Evolutionary conservation across 2,797 vertebrate genomes (phyloP), one percentile per base, ranked within the genome.

Genomic region (Mycteria americana): DNA sequence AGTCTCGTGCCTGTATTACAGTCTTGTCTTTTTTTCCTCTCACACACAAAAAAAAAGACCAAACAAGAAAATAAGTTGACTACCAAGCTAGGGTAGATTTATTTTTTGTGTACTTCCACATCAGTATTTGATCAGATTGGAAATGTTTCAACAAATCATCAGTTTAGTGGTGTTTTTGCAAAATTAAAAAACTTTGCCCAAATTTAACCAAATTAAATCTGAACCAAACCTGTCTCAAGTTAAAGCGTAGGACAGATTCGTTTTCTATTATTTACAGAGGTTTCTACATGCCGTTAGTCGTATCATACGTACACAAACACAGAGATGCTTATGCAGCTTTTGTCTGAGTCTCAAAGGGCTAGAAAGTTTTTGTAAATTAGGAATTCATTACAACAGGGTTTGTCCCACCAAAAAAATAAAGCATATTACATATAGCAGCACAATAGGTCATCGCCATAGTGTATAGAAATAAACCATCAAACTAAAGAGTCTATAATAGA

Each of bases 271-370:
- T n/a, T 53, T 41, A 13, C 18, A 56, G 6, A 64, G 13, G 13
- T 73, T 85, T 54, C 48, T 48, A 35, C 17, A 18, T 28, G 31
- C 25, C 74, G 10, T 25, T 19, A 33, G 9, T 37, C 74, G 53
- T 22, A 54, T 39, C 59, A n/a, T 4, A 65, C 0, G 0, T 13
- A 59, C 28, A 65, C 9, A 82, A 85, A 78, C 6, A 27, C 0
- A 0, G 25, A 79, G 6, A 48, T 67, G 19, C 7, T 88, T 51
- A 75, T 43, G 53, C 69, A 89, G 30, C 6, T 84, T 87, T 77
- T 73, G 41, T 74, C 51, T 15, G 5, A 50, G 39, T 83, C 70
- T n/a, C 43, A 18, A 41, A 83, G 7, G 14, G 57, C 13, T 3
- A 69, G 68, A 41, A 94, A 63, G 4, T 1, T 12, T 92, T 35